Evolutionary conservation across 2,113 vertebrate species (phyloP), one percentile per base, ranked within the genome.

Genomic region (Eurypyga helias): DNA sequence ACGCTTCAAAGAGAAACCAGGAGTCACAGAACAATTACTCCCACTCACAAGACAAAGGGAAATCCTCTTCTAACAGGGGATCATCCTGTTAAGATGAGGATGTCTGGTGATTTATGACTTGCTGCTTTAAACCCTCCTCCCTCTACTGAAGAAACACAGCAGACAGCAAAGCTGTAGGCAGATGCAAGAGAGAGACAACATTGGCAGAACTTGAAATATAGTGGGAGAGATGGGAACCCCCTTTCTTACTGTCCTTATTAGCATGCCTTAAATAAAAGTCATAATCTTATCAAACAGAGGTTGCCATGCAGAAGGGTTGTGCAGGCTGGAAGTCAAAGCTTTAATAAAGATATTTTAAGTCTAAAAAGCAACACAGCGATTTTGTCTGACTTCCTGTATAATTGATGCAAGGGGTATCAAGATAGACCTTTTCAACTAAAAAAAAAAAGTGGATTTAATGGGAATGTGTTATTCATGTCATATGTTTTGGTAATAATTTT

Each of bases 1-100:
- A 7, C 93, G 93, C 88, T 97, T 97, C 97, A 97, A 97, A 97
- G 97, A 83, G 62, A 96, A 92, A 66, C 36, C 90, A 93, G 83
- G 86, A 96, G 67, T 72, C 13, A 1, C 75, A 62, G 93, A 91
- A 94, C 78, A 95, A 96, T 97, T 95, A 95, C 97, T 95, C 96
- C 97, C 94, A 96, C 97, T 97, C 93, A 87, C 75, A 86, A 60
- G 88, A 79, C 0, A 8, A 96, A 80, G 95, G 95, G 94, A 98
- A 96, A 97, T 97, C 94, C 94, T 96, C 94, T 97, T 77, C 94
- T 96, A 96, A 95, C 67, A 3, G 51, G 67, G 89, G 90, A 94
- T 92, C 87, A 89, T 93, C 92, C 91, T 96, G 90, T 90, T 94
- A 88, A 95, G 84, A 73, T 3, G 38, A 91, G 91, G 89, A 92